These are phyloP conservation scores for Portevinia maculata DNA, from an alignment of 2,888 invertebrate genomes.

Conservation along the genomic window DNA sequence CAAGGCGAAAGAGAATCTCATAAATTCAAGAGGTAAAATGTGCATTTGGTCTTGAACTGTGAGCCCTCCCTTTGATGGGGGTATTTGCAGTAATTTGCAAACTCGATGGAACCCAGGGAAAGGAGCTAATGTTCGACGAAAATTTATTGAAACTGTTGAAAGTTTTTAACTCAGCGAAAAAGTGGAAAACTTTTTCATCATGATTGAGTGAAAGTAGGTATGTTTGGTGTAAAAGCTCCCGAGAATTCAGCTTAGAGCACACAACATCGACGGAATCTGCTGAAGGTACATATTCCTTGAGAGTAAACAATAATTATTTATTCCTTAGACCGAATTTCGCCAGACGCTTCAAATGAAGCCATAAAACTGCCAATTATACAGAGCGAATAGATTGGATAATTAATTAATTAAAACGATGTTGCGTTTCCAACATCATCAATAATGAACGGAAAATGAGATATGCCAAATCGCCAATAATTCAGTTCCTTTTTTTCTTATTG, in stretches of 20 bases:
- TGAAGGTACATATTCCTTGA: not conserved
- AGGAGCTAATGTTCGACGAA: constrained; percentile 53
- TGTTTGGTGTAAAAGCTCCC: constrained; percentile 1
- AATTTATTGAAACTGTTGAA: constrained; percentile 62
- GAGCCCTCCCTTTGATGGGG: not conserved
- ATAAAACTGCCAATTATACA: no score
- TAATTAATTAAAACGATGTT: no score
- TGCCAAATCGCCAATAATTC: no score
- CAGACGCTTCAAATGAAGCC: no score
- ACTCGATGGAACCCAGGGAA: constrained; percentile 10
- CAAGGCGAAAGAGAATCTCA: constrained; percentile 33
- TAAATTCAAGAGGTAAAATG: constrained; percentile 40
- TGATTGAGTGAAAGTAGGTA: no score
- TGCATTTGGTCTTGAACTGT: constrained; percentile 28
- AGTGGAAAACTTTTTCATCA: constrained; percentile 54
- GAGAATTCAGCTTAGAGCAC: constrained; percentile 12
- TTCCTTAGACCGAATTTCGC: constrained; percentile 10
- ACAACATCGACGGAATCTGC: constrained; percentile 8
- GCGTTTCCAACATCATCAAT: no score
- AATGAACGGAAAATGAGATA: no score
- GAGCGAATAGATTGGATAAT: no score
- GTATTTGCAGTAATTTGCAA: constrained; percentile 3
- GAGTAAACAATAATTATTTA: not conserved
- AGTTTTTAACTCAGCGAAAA: constrained; percentile 67
- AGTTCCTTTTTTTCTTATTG: no score